Evolutionary conservation across 2,797 vertebrate genomes (phyloP), one percentile per base, ranked within the genome.

Genomic region (Eleutherodactylus coqui): DNA sequence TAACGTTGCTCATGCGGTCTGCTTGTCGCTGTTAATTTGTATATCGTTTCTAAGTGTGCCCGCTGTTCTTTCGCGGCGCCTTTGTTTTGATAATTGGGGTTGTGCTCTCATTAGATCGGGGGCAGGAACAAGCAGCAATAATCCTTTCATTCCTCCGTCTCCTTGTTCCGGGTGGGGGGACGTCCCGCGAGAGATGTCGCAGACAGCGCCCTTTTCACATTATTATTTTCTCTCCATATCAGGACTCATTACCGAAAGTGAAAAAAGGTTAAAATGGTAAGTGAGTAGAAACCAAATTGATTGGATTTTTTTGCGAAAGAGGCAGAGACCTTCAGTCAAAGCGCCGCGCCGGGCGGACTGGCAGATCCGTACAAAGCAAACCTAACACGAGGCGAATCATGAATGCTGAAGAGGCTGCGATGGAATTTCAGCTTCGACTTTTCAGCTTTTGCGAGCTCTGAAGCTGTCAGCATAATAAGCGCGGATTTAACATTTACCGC

Each of bases 261-360:
- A 84, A 43, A 72, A 60, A 75, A 84, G 92, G 92, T 93, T 93
- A 92, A 90, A 91, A 91, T 91, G 88, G 88, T 92, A 88, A 92
- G 88, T 16, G 0, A 86, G 88, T 90, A 2, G 9, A 89, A 87
- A 91, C 89, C 67, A 87, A 89, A 89, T 90, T 92, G 91, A 91
- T 92, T 90, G 90, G 90, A 90, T 77, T 91, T 79, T n/a, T 70
- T 90, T 87, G 86, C 88, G 89, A 89, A 88, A 90, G 89, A 85
- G 84, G 88, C 89, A 78, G 79, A 64, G 82, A 64, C 80, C 89
- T 89, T 85, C 51, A 86, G 32, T 75, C 85, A 55, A 53, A 53
- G 83, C n/a, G 21, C 62, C 2, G 70, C 85, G 80, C 8, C 84
- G 79, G 11, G 51, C 32, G 72, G 75, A 89, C 86, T 85, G 84